A percentile compares a stretch with the other conserved stretches of the same genome.
These are phyloP conservation scores for Hemicentrotus pulcherrimus DNA, from an alignment of 35 echinoderm and acorn worm species.

Conservation along the genomic window DNA sequence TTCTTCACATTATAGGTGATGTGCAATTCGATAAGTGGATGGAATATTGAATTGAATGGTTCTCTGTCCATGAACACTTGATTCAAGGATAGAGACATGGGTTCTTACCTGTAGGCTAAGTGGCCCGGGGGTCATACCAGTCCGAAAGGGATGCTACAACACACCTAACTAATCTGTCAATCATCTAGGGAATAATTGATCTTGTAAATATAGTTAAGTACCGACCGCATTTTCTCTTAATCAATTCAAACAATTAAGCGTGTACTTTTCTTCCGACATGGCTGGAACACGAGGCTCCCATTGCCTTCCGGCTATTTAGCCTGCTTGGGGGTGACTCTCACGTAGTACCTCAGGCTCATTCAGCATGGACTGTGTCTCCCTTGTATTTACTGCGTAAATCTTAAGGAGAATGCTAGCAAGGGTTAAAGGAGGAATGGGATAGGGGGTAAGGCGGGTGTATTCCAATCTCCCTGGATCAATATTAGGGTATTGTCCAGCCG, in stretches of 20 bases:
- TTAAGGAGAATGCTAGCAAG: conserved; percentile 27
- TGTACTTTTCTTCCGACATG: conserved; percentile 41
- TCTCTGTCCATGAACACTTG: not conserved
- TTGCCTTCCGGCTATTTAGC: conserved; percentile 48
- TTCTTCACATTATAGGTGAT: not conserved
- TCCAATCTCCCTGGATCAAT: conserved; percentile 44
- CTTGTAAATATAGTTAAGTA: conserved; percentile 37
- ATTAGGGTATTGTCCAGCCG: conserved; percentile 18
- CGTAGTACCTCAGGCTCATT: not conserved
- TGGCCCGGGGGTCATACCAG: not conserved
- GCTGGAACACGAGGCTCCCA: conserved; percentile 20
- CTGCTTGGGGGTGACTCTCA: conserved; percentile 21
- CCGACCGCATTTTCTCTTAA: conserved; percentile 4
- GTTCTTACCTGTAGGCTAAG: not conserved
- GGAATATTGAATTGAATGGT: not conserved
- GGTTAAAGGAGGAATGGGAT: conserved; percentile 21
- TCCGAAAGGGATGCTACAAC: not conserved
- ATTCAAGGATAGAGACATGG: not conserved
- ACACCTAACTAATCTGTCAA: conserved; percentile 43
- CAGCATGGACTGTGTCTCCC: conserved; percentile 14
- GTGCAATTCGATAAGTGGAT: not conserved
- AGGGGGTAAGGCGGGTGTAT: conserved; percentile 23
- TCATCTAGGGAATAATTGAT: conserved; percentile 46
- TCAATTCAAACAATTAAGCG: conserved; percentile 54
- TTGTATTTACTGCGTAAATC: conserved; percentile 32